Evolutionary conservation across 2,113 vertebrate genomes (phyloP).

Genomic region (Pteropus alecto): DNA sequence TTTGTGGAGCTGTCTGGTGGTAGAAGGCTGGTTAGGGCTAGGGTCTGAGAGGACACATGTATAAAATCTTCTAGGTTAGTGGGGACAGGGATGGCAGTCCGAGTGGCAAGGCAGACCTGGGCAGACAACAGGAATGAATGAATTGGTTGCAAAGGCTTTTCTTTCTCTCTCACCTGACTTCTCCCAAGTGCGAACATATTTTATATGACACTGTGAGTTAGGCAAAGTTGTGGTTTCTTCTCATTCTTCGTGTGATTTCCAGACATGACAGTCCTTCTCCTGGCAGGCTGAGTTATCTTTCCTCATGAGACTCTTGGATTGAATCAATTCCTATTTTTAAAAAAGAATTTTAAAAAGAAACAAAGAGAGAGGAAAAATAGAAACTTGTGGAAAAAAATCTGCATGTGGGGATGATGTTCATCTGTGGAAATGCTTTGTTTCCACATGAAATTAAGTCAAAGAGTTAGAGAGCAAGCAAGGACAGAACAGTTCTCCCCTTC

Average conservation of each 20-base stretch:
- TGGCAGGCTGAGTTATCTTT: slow-evolving; percentile 61
- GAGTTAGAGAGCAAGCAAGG: background rate
- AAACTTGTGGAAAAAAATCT: slow-evolving; percentile 23
- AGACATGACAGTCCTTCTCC: slow-evolving; percentile 70
- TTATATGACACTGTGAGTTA: background rate
- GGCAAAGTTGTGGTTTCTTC: slow-evolving; percentile 70
- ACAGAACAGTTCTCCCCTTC: too few species aligned
- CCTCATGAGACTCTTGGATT: accelerated
- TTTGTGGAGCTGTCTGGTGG: background rate
- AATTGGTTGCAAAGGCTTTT: background rate
- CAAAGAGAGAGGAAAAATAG: background rate
- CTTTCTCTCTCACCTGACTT: background rate
- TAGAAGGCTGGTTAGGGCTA: background rate
- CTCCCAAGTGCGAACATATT: slow-evolving; percentile 54
- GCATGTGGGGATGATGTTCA: background rate
- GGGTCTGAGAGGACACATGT: accelerated
- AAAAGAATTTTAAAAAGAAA: background rate
- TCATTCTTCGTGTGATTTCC: slow-evolving; percentile 67
- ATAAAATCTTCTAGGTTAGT: background rate
- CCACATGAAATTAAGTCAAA: background rate
- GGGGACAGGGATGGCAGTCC: background rate
- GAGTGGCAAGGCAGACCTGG: background rate
- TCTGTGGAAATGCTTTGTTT: background rate
- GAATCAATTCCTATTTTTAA: slow-evolving; percentile 68
- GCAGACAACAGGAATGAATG: background rate